Evolutionary conservation across 2,888 invertebrate genomes (phyloP), one percentile per base, ranked within the genome.

Genomic region (Drosophila paranaensis): DNA sequence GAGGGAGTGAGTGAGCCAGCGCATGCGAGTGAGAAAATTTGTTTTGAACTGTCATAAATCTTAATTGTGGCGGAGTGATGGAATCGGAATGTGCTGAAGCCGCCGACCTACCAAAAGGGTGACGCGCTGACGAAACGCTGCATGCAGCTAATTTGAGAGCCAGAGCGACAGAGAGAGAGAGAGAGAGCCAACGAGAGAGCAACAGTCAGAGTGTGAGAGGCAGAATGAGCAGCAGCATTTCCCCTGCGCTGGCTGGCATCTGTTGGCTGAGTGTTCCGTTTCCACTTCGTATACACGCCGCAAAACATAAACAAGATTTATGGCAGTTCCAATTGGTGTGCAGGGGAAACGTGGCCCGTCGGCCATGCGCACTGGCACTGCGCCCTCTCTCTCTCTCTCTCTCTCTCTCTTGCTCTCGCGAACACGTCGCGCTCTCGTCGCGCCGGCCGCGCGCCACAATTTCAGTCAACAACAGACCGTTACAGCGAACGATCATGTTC

Each of bases 21-120:
- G 78, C 77, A 74, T 88, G 91, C 82, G 89, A 81, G 86, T 76
- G 77, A 79, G 81, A 80, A 77, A 82, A 84, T 88, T 91, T 90
- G 89, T 88, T 89, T 91, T 85, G 85, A 91, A 89, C 90, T 92
- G 92, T 91, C 92, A 92, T 92, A 92, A 92, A 92, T 92, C 91
- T 91, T 91, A 90, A 84, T 89, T 84, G 81, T 70, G 74, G 70
- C 76, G 82, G 88, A 86, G 88, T 89, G 90, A 89, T 90, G 90
- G 88, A 89, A 90, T 86, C 71, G 81, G 85, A 77, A 81, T 72
- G 35, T 50, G 62, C 63, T 61, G 67, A 68, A 69, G 64, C 57
- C 65, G 60, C 57, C 74, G 81, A 68, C 55, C 57, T 65, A 77
- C 62, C 64, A 81, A 70, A 55, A 72, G 84, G 74, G 73, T 69